Conservation (phyloP, 2,888 invertebrate species). For the Agapostemon virescens region DNA sequence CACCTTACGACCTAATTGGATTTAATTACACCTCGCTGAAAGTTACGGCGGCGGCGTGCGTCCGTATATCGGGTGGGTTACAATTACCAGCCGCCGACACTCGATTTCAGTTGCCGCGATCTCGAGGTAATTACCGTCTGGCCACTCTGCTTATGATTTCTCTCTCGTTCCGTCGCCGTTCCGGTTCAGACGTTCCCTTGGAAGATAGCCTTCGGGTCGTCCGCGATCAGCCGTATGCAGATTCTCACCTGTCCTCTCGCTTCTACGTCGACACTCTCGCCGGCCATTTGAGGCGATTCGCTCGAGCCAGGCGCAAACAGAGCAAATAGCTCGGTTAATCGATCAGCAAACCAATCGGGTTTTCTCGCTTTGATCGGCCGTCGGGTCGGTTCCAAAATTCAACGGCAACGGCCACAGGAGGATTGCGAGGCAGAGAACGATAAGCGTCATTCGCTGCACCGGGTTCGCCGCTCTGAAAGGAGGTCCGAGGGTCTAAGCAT, state of each 20-base stretch:
- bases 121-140: conserved; percentile 36
- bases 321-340: conserved; percentile 46
- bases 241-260: neutral
- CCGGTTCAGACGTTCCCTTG: neutral
- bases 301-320: conserved; percentile 19
- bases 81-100: conserved; percentile 52
- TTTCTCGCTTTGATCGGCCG: conserved; percentile 36
- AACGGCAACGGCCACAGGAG: neutral
- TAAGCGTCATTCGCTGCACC: neutral
- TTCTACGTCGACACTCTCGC: neutral
- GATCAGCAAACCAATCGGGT: conserved; percentile 32
- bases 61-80: conserved; percentile 52
- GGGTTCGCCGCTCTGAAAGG: neutral
- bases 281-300: neutral
- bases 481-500: neutral
- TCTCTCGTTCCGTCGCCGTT: neutral
- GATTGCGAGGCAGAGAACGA: neutral
- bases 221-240: neutral
- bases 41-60: conserved; percentile 56
- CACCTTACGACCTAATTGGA: conserved; percentile 70
- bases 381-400: neutral
- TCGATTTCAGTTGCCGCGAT: conserved; percentile 41
- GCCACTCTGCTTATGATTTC: conserved; percentile 16
- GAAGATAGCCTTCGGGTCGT: neutral
- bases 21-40: conserved; percentile 67